These are phyloP conservation scores for Ophraella communa DNA, from an alignment of 2,888 invertebrate genomes.

Conservation along the genomic window DNA sequence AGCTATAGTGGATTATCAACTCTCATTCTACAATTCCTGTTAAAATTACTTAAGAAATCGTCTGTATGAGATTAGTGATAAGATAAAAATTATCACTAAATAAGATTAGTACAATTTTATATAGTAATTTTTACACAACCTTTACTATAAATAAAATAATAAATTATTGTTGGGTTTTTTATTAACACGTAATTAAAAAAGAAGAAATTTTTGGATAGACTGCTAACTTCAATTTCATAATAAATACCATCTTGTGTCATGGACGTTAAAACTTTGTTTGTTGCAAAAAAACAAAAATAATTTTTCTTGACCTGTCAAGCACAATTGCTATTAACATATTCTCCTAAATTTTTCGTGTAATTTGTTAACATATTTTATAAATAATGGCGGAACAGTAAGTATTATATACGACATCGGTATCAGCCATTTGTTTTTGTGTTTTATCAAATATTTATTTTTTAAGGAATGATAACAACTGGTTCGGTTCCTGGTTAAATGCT, in stretches of 20 bases:
- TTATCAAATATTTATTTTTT: slow-evolving; percentile 32
- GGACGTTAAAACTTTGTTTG: slow-evolving; percentile 32
- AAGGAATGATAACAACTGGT: slow-evolving; percentile 55
- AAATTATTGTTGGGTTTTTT: background rate
- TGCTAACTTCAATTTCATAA: slow-evolving; percentile 10
- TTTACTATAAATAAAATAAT: too few relatives aligned
- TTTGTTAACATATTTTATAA: slow-evolving; percentile 21
- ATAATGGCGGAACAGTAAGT: slow-evolving; percentile 40
- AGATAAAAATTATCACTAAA: too few relatives aligned
- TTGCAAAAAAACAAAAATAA: slow-evolving; percentile 43
- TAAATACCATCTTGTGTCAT: slow-evolving; percentile 34
- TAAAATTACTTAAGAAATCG: too few relatives aligned
- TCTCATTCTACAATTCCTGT: background rate
- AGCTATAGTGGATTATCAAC: background rate
- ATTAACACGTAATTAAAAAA: background rate
- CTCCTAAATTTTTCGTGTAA: slow-evolving; percentile 37
- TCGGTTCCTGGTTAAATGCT: slow-evolving; percentile 58
- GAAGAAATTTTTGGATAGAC: background rate
- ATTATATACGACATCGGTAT: background rate
- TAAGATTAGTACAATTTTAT: too few relatives aligned
- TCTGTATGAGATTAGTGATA: too few relatives aligned
- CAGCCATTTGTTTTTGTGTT: slow-evolving; percentile 12
- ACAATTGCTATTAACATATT: slow-evolving; percentile 15
- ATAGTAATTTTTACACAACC: too few relatives aligned
- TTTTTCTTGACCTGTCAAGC: slow-evolving; percentile 33